Percentiles rank a stretch among this genome's conserved stretches.
These are phyloP conservation scores for Drosophila bocqueti DNA, from an alignment of 1,140 invertebrate genomes.

Conservation along the genomic window DNA sequence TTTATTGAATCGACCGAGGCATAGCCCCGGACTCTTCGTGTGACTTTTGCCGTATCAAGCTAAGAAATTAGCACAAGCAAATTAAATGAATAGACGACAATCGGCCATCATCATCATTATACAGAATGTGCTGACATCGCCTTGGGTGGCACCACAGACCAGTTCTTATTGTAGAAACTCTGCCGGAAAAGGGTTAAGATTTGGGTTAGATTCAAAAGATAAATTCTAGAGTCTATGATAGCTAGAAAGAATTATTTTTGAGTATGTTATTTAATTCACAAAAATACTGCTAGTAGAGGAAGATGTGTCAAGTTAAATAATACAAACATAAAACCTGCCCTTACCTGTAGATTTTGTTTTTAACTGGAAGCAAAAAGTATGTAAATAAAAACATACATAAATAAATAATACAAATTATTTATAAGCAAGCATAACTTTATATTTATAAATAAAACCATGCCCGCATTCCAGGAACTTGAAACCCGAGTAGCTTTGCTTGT, in stretches of 20 bases:
- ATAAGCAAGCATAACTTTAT: background rate
- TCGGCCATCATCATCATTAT: slow-evolving; percentile 44
- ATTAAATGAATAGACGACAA: slow-evolving; percentile 76
- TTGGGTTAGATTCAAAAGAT: background rate
- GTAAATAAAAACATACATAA: no score
- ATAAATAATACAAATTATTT: no score
- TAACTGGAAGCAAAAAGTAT: no score
- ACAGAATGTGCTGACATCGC: slow-evolving; percentile 22
- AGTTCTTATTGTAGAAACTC: background rate
- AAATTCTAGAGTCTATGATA: no score
- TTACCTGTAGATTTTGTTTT: no score
- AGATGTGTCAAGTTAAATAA: no score
- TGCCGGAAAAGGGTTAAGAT: background rate
- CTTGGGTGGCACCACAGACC: slow-evolving; percentile 27
- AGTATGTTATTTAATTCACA: background rate
- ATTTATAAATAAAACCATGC: background rate
- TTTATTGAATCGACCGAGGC: slow-evolving; percentile 73
- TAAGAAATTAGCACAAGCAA: slow-evolving; percentile 70
- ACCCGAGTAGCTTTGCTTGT: background rate
- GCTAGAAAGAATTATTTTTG: background rate
- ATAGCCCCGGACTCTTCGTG: slow-evolving; percentile 56
- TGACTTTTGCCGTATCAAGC: slow-evolving; percentile 76
- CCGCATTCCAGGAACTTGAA: background rate
- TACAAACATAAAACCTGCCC: no score
- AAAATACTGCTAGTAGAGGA: background rate